Evolutionary conservation across 2,113 vertebrate genomes (phyloP).

Genomic region (Pachyramphus minor): DNA sequence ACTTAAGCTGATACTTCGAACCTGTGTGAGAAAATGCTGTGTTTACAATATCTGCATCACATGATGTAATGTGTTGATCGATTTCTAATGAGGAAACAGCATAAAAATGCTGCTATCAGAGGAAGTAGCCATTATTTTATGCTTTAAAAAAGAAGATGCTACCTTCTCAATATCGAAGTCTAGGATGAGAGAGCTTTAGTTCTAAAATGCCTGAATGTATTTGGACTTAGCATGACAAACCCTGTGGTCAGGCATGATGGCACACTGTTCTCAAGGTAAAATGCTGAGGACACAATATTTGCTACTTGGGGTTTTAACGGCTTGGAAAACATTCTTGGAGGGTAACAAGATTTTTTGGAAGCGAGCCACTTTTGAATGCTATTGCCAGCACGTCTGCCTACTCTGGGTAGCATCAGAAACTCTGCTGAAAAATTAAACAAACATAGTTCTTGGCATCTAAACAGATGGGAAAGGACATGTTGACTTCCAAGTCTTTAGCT

Average conservation of each 20-base stretch:
- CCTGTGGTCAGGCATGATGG: not conserved
- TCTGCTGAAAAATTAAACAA: slow-evolving; percentile 66
- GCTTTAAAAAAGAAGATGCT: not conserved
- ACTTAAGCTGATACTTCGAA: not conserved
- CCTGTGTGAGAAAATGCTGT: not conserved
- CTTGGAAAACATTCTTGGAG: slow-evolving; percentile 16
- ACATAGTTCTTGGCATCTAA: slow-evolving; percentile 64
- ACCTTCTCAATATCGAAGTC: not conserved
- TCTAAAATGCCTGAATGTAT: not conserved
- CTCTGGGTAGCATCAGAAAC: slow-evolving; percentile 65
- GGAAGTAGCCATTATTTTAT: not conserved
- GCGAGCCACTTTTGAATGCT: slow-evolving; percentile 14
- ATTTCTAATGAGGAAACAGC: not conserved
- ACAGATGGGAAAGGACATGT: slow-evolving; percentile 63
- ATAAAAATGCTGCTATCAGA: not conserved
- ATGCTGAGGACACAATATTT: not conserved
- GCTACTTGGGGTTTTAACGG: slow-evolving; percentile 19
- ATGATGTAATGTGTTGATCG: not conserved
- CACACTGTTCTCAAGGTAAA: slow-evolving; percentile 17
- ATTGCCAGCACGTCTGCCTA: slow-evolving; percentile 57
- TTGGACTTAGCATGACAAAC: not conserved
- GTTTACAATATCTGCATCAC: not conserved
- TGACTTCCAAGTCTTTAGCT: slow-evolving; percentile 57
- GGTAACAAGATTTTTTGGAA: slow-evolving; percentile 55
- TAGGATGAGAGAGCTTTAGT: not conserved